Evolutionary conservation across 2,888 invertebrate species (phyloP), one percentile per base, ranked within the genome.

Genomic region (Cryptophagus acutangulus): DNA sequence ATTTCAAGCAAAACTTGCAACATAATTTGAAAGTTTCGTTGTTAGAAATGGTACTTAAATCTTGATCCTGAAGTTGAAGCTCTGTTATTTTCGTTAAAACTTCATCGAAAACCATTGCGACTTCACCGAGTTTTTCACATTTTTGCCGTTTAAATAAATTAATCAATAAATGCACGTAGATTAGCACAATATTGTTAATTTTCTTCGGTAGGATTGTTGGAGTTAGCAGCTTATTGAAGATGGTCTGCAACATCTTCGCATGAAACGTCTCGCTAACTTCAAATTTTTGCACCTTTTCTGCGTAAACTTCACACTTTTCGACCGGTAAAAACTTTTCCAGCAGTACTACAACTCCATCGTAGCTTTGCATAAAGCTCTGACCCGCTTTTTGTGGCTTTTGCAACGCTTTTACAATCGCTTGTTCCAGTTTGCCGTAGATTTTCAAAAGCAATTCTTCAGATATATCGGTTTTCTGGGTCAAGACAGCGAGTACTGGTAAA

Each of bases 321-420:
- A 68, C 46, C 1, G 75, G 72, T 77, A 82, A 78, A 54, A 76
- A 79, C 49, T 72, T 71, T 0, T 78, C 65, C 25, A 85, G 74
- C 31, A 87, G 61, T 49, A 74, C 73, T 5, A 70, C 69, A 16
- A 82, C 72, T n/a, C 79, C 75, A 37, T 69, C 62, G 41, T 76
- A 72, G 59, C 81, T 76, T 39, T 76, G 74, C 29, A 76, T 68
- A 49, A 82, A 81, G 36, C 82, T 76, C 49, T 78, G 77, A 1
- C 80, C 79, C 2, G 78, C 78, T 67, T 84, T 84, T 45, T 81
- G 79, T 1, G 83, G 84, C 57, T 82, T 83, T 54, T 81, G 78
- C 28, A 84, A 66, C 44, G 78, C 71, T 63, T 80, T 79, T 35
- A 71, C 62, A 20, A 87, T 76, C 46, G 81, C 78, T 1, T 73